Conservation (phyloP, 2,888 invertebrate species). For the Flabesymbios commensalis region DNA sequence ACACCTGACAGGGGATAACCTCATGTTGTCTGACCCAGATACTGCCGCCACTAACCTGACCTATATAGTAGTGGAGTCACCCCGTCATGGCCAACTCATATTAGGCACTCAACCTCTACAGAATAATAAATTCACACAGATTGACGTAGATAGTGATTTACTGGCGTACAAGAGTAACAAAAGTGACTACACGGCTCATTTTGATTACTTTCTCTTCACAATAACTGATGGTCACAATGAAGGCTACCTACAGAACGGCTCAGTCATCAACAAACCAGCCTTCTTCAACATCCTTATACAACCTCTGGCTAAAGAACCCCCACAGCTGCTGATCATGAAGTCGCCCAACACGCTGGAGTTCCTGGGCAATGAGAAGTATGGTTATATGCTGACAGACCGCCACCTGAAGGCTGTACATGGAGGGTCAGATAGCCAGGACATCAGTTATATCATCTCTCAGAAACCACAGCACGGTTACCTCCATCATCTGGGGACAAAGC, state of each 20-base stretch:
- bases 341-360: slow-evolving; percentile 47
- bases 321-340: slow-evolving; percentile 47
- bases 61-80: slow-evolving; percentile 54
- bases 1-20: slow-evolving; percentile 43
- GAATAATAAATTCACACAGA: slow-evolving; percentile 50
- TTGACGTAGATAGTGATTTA: slow-evolving; percentile 53
- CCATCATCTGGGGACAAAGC: slow-evolving; percentile 51
- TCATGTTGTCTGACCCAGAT: slow-evolving; percentile 51
- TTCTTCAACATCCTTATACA: slow-evolving; percentile 54
- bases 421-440: slow-evolving; percentile 41
- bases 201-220: slow-evolving; percentile 30
- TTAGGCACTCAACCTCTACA: slow-evolving; percentile 43
- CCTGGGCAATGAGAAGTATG: slow-evolving; percentile 41
- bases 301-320: slow-evolving; percentile 48
- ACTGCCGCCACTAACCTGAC: slow-evolving; percentile 49
- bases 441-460: slow-evolving; percentile 50
- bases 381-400: slow-evolving; percentile 47
- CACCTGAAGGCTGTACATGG: slow-evolving; percentile 52
- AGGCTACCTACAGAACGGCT: slow-evolving; percentile 54
- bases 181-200: slow-evolving; percentile 29
- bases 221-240: slow-evolving; percentile 48
- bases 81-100: slow-evolving; percentile 51
- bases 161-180: slow-evolving; percentile 52
- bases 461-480: slow-evolving; percentile 53
- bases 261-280: slow-evolving; percentile 46